These are phyloP conservation scores for Thaumatotibia leucotreta DNA, from an alignment of 1,140 invertebrate genomes.

Conservation along the genomic window DNA sequence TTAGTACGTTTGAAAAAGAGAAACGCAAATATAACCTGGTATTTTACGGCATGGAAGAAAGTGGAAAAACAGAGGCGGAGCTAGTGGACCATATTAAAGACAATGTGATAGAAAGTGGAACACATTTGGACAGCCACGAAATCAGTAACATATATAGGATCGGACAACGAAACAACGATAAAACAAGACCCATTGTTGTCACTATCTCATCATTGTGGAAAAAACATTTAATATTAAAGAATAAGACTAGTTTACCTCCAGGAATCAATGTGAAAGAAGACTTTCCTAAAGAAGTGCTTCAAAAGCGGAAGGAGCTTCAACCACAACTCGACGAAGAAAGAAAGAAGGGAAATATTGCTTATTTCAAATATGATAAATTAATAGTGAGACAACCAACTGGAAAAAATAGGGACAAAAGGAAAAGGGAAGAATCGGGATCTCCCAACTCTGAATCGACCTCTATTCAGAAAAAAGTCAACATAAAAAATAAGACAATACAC, in stretches of 20 bases:
- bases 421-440: too few species aligned
- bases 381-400: constrained; percentile 16
- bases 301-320: constrained; percentile 20
- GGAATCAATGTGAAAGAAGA: constrained; percentile 27
- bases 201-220: constrained; percentile 18
- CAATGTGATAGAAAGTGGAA: constrained; percentile 11
- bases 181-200: constrained; percentile 15
- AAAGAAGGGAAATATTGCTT: constrained; percentile 5
- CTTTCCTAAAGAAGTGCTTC: constrained; percentile 17
- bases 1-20: constrained; percentile 20
- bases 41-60: not conserved
- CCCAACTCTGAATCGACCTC: too few species aligned
- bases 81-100: constrained; percentile 16
- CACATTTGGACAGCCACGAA: constrained; percentile 15
- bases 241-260: constrained; percentile 20
- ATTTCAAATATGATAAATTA: constrained; percentile 20
- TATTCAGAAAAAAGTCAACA: too few species aligned
- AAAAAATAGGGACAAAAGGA: constrained; percentile 2
- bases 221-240: constrained; percentile 29
- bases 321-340: constrained; percentile 21
- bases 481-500: constrained; percentile 15
- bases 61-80: constrained; percentile 14
- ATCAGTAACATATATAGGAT: constrained; percentile 18
- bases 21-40: constrained; percentile 2
- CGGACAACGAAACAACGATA: constrained; percentile 4